Conservation (phyloP, 2,113 vertebrate genomes). For the Sceloporus tristichus region DNA sequence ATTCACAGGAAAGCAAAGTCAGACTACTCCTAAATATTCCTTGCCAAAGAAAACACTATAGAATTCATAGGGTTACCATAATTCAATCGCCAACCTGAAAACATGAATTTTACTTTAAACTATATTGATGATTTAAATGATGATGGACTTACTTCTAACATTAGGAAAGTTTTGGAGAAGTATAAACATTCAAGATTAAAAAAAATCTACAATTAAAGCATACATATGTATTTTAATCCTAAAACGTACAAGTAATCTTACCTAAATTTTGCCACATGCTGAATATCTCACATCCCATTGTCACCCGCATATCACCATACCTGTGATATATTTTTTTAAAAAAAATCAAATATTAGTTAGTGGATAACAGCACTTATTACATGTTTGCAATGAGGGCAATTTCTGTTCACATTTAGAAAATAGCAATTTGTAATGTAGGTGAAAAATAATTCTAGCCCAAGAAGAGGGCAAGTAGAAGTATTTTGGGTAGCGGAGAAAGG, state of each 20-base stretch:
- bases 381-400: not conserved
- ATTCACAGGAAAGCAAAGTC: too few species aligned
- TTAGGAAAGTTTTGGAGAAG: not conserved
- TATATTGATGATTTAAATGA: conserved; percentile 15
- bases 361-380: conserved; percentile 26
- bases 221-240: not conserved
- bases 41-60: too few species aligned
- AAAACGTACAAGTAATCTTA: conserved; percentile 67
- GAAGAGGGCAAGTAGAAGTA: not conserved
- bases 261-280: conserved; percentile 99
- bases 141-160: conserved; percentile 23
- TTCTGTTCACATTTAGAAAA: not conserved
- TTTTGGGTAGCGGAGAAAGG: not conserved
- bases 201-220: not conserved
- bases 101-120: conserved; percentile 25
- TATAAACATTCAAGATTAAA: too few species aligned
- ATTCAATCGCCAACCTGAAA: too few species aligned
- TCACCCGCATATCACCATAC: conserved; percentile 99
- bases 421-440: not conserved
- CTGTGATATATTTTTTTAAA: conserved; percentile 72
- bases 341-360: conserved; percentile 45
- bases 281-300: conserved; percentile 99
- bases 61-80: too few species aligned
- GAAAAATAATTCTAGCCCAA: too few species aligned
- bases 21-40: too few species aligned